Evolutionary conservation across 2,797 vertebrate species (phyloP), one percentile per base, ranked within the genome.

Genomic region (Sebastes melanostomus): DNA sequence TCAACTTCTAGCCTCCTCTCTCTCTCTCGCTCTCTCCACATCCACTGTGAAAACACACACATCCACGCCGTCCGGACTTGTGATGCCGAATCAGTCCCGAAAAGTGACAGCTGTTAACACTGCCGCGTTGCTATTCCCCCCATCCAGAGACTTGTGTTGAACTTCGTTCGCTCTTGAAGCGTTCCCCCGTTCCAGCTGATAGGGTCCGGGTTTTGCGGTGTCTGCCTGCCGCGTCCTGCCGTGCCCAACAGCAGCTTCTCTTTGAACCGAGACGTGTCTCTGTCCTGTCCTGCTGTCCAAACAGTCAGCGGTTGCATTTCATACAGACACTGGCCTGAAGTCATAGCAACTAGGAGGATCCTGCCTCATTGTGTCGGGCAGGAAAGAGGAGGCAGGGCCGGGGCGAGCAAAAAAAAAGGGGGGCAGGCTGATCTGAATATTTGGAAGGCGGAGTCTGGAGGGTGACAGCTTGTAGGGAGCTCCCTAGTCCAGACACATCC

Each of bases 321-420:
- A 90, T 54, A 72, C 82, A 58, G 67, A 84, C 90, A 82, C 90
- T 89, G 92, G 88, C 66, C 60, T 81, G 89, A 89, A 90, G 94
- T 94, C 95, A 96, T 94, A 92, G 95, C 91, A 96, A 96, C 96
- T 90, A 85, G 84, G 87, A 91, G 89, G 92, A 95, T 93, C 92
- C 86, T 82, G 90, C 84, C 78, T 92, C 88, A 94, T 95, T 95
- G 93, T 95, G 90, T 77, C 6, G 52, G 80, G 74, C 87, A 93
- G 94, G 94, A 95, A 95, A 90, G 88, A 86, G 80, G 86, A 85
- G 93, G 92, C 50, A 67, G 91, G 89, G 61, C 82, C 18, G 13
- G 36, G 16, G 22, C 6, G 13, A 0, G 42, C 11, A 38, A 12
- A 38, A 18, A 38, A 38, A 38, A 29, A n/a, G 38, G 62, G 73